These are phyloP conservation scores for Epinotia nisella DNA, from an alignment of 2,888 invertebrate species.

Conservation along the genomic window DNA sequence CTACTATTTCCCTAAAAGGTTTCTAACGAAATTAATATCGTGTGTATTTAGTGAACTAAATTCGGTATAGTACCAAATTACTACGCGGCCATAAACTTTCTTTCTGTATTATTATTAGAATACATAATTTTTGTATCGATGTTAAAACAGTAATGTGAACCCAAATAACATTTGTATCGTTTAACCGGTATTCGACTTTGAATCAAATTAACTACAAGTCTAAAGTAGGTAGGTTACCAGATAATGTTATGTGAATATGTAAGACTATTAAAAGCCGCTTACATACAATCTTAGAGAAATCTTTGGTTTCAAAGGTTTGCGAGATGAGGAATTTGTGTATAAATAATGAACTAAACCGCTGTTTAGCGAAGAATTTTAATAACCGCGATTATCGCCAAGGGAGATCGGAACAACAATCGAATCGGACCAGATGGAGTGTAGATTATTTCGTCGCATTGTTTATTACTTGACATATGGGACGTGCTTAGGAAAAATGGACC, in stretches of 20 bases:
- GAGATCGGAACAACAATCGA: conserved; percentile 21
- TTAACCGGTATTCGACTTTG: conserved; percentile 25
- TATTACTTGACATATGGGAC: background rate
- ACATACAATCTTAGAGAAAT: conserved; percentile 38
- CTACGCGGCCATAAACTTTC: conserved; percentile 28
- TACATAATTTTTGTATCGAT: conserved; percentile 38
- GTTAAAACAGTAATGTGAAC: conserved; percentile 39
- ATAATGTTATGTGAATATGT: conserved; percentile 26
- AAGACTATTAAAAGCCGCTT: conserved; percentile 31
- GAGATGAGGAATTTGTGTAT: conserved; percentile 28
- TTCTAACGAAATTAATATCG: conserved; percentile 1
- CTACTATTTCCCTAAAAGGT: conserved; percentile 3
- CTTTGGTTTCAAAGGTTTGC: conserved; percentile 15
- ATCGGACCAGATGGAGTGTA: background rate
- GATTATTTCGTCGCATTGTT: conserved; percentile 7
- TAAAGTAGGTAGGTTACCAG: conserved; percentile 22
- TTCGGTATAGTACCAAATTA: conserved; percentile 37
- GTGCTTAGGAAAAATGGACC: background rate
- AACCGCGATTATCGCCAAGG: conserved; percentile 11
- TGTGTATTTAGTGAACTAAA: conserved; percentile 33
- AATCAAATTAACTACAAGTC: conserved; percentile 27
- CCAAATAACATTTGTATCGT: conserved; percentile 32
- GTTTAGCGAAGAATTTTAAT: conserved; percentile 22
- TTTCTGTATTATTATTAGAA: conserved; percentile 32
- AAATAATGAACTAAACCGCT: conserved; percentile 22